Base-by-base conservation (phyloP, 2,113 vertebrate genomes). In the Ictidomys tridecemlineatus region DNA sequence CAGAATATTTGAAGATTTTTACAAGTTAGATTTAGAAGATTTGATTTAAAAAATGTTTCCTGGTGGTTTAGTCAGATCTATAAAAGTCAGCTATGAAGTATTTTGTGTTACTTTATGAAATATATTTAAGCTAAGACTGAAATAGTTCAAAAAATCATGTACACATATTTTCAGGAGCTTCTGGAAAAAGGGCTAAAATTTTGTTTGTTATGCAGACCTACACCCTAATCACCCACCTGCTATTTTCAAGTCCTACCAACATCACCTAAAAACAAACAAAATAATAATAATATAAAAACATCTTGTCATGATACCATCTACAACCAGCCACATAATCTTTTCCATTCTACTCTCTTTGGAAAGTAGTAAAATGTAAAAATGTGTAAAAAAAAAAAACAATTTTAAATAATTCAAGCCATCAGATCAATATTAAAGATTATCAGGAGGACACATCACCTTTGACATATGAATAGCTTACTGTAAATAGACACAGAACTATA, bases 91-190 rank as follows among this genome's bases (percentile, higher is more conserved):
- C 24, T 94, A 30, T 92, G 67, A 95, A 96, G 69, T 87, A 93
- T 85, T 94, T 80, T 95, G n/a, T 89, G 48, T 58, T 96, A 95
- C 51, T 90, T 92, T 80, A 88, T 87, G 69, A 96, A 95, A 97
- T 87, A 88, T 88, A 94, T 90, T 86, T 95, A 94, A 93, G 91
- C 22, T 82, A 95, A 95, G 88, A 95, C 20, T 95, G 37, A 24
- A 51, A 53, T 65, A 90, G 28, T 80, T 84, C 70, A 45, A 45
- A 45, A 45, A 45, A 45, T 45, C 8, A 45, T 45, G 45, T 45
- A 45, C 45, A 45, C 45, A 45, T 45, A 45, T 45, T 45, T 70
- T 86, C 72, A 45, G 45, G 42, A 96, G 48, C 85, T 92, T 96
- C 56, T 90, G 83, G 51, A 48, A 92, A 84, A 91, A 90, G 39